Base-by-base conservation (phyloP, 2,797 vertebrate genomes). In the Spea hammondii region DNA sequence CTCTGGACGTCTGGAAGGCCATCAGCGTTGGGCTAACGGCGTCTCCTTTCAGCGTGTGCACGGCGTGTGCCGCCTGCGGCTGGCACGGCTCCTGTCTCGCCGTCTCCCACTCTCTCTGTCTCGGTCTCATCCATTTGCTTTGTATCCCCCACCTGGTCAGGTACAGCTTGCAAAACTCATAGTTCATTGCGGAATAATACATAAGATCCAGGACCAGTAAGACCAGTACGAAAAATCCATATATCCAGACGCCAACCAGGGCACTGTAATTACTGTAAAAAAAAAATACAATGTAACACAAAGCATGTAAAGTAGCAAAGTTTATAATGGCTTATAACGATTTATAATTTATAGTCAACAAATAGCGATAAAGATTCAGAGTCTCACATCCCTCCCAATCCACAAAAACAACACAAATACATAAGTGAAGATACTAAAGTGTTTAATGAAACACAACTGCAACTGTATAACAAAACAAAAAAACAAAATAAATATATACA, bases 121-220 rank as follows among this genome's bases (percentile, higher is more conserved):
- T 95, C 83, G 94, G 95, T 80, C 93, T 95, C 88, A 99, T 92
- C 98, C 98, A 98, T 79, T 94, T 95, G 0, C 95, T 96, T 0
- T 95, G 94, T 82, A 99, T 89, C 10, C 98, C 98, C 95, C 97
- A 99, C 82, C 95, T 95, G 54, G 96, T 93, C 92, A 99, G 91
- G 90, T 98, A 97, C 47, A 96, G 92, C 84, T 95, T 93, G 87
- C 97, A 99, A 83, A 98, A 87, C 84, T 98, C 96, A 80, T 98
- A 99, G 93, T 99, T 99, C 91, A 99, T 95, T 70, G 98, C 97
- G 8, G 97, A 99, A 90, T 99, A 99, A 85, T 99, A 99, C 69
- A 99, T 89, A 77, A 99, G 95, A 88, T 99, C 98, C 88, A 99
- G 88, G 1, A 96, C 89, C 87, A 99, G 92, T 87, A 99, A 90